These are phyloP conservation scores for Pseudochromis fuscus DNA, from an alignment of 2,797 vertebrate genomes.

Conservation along the genomic window DNA sequence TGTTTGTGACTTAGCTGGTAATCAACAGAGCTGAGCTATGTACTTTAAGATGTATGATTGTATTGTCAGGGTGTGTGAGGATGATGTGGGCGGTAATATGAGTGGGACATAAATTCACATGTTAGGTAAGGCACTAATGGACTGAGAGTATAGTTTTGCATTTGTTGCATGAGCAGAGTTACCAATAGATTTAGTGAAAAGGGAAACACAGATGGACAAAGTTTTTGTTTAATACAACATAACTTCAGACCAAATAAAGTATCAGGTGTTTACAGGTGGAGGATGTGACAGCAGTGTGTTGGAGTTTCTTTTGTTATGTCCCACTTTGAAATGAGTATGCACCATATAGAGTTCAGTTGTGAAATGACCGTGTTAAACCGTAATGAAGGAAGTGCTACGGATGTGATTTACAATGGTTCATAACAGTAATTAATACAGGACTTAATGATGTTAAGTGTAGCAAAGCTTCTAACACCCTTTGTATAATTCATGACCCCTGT, in stretches of 20 bases:
- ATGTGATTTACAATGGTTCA: slow-evolving; percentile 70
- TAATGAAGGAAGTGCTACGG: slow-evolving; percentile 53
- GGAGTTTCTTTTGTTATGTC: not conserved
- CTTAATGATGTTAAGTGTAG: slow-evolving; percentile 75
- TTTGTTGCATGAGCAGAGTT: too few species aligned
- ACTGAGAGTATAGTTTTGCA: too few species aligned
- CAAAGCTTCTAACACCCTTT: slow-evolving; percentile 67
- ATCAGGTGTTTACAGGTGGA: too few species aligned
- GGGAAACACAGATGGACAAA: too few species aligned
- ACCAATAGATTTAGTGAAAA: too few species aligned
- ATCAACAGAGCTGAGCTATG: not conserved
- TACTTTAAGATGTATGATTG: not conserved
- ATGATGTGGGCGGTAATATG: too few species aligned
- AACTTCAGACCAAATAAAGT: too few species aligned
- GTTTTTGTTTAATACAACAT: too few species aligned
- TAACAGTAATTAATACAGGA: slow-evolving; percentile 71
- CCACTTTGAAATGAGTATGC: too few species aligned
- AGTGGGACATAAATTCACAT: too few species aligned
- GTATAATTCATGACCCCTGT: slow-evolving; percentile 72
- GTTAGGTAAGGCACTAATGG: too few species aligned
- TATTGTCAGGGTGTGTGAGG: not conserved
- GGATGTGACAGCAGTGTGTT: too few species aligned
- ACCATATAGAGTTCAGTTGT: slow-evolving; percentile 51
- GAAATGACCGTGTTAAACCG: slow-evolving; percentile 52
- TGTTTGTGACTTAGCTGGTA: not conserved